Base-by-base conservation (phyloP, 1,140 invertebrate genomes). In the Anagrus nilaparvatae region DNA sequence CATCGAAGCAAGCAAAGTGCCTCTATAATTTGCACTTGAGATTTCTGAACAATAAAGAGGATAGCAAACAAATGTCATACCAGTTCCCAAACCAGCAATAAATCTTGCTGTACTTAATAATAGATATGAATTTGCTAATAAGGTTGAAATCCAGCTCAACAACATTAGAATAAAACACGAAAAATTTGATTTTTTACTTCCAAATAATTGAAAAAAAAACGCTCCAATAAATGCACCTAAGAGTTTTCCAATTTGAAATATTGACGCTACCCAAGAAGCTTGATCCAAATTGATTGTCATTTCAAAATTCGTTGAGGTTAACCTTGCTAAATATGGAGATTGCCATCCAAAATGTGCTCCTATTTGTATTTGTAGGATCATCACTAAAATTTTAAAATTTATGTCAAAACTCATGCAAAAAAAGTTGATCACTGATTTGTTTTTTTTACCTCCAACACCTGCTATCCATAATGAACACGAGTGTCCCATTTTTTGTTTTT, bases 21-120 rank as follows among this genome's bases (percentile, higher is more conserved):
- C 81, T 14, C 82, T 59, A 13, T 80, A 70, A 43, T 74, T 65
- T 51, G 73, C 60, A 21, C 74, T 69, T 44, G 79, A 65, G 40
- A 82, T 71, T 65, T 81, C 77, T 29, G 74, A 72, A 13, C 82
- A 52, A 48, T 80, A 82, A 55, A 81, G 72, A 1, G 79, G 77
- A 3, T 77, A 74, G 5, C 71, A 66, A 4, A 76, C 75, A 44
- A 78, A 81, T 2, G 76, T 67, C n/a, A 79, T 76, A 2, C 81
- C 81, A 40, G 81, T 63, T 2, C 76, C 70, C 2, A 84, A 56
- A 2, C 82, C 83, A 1, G 73, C 66, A 31, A 77, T 63, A 5
- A 73, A 47, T 48, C 74, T 65, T 3, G 63, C 58, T 0, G 61
- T 58, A 52, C 78, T 78, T 3, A 79, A 59, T 25, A 69, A 69